A percentile compares a stretch with the other conserved stretches of the same genome.
These are phyloP conservation scores for Macaca fascicularis DNA, from an alignment of 2,113 vertebrate species.

Conservation along the genomic window DNA sequence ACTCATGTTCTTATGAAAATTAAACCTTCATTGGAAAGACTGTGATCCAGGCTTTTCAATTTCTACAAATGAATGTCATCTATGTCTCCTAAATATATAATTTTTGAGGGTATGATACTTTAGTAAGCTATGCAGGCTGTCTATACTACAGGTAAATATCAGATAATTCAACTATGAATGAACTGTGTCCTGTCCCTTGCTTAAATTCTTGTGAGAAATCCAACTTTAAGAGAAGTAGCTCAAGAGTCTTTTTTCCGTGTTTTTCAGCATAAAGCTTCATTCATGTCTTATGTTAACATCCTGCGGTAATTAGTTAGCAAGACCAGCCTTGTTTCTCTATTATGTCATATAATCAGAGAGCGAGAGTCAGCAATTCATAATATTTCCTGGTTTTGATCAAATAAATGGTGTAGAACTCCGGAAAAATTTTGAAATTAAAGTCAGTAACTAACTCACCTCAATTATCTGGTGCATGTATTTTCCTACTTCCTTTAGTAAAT, in stretches of 20 bases:
- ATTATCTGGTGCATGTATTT: neutral
- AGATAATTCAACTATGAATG: neutral
- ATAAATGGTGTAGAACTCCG: neutral
- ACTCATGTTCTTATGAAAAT: neutral
- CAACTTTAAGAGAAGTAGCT: neutral
- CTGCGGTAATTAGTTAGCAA: neutral
- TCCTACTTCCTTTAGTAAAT: neutral
- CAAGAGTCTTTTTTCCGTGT: neutral
- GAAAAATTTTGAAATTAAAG: slow-evolving; percentile 17
- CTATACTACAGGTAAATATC: neutral
- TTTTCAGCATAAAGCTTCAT: neutral
- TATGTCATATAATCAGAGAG: neutral
- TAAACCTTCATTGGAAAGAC: neutral
- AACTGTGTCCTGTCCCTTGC: neutral
- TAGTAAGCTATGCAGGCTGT: neutral
- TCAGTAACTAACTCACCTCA: neutral
- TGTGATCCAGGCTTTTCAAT: neutral
- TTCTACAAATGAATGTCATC: neutral
- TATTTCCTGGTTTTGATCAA: slow-evolving; percentile 32
- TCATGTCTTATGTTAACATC: neutral
- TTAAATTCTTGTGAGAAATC: neutral
- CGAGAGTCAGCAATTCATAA: neutral
- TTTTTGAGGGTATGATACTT: neutral
- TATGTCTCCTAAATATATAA: neutral
- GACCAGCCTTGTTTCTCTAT: neutral